Evolutionary conservation across 1,140 invertebrate species (phyloP), one percentile per base, ranked within the genome.

Genomic region (Formica exsecta): DNA sequence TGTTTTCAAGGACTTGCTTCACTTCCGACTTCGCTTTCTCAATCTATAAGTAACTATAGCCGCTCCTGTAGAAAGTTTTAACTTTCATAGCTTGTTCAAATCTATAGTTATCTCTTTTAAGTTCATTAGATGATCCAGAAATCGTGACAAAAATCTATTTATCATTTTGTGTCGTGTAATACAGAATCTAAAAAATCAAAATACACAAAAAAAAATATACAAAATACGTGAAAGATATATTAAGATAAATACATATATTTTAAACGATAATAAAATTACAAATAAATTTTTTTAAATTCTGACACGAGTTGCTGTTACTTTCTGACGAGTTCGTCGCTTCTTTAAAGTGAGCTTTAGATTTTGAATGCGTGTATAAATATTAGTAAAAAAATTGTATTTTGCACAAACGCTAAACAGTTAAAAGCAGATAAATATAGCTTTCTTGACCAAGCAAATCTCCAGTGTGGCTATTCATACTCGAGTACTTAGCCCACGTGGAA

Each of bases 401-500:
- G 0, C 61, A 38, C 13, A 38, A 64, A 16, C 1, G 22, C 13
- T n/a, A 7, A 70, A 19, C 3, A n/a, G 29, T 70, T 59, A 22
- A 19, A 80, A 81, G n/a, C 11, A 22, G 22, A 59, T 11, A 57
- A 61, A 83, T 38, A 61, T 61, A 9, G 36, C 36, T 61, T 48
- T 83, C 36, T 73, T 61, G 19, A 62, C 62, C 25, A 62, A 61
- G 3, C 62, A 64, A 87, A 74, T 89, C 79, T 85, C 61, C 65
- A 41, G 32, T 61, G 71, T 41, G 48, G 44, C 70, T 77, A 90
- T 91, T 92, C 89, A 84, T 76, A 89, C 5, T 51, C 86, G 88
- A 91, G 91, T 92, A 86, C 91, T 93, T 93, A 92, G 88, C 89
- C 86, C 90, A 86, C 87, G 92, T 84, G 85, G 90, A 89, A 89